Conservation (phyloP, 2,113 vertebrate genomes). For the Heterocephalus glaber region DNA sequence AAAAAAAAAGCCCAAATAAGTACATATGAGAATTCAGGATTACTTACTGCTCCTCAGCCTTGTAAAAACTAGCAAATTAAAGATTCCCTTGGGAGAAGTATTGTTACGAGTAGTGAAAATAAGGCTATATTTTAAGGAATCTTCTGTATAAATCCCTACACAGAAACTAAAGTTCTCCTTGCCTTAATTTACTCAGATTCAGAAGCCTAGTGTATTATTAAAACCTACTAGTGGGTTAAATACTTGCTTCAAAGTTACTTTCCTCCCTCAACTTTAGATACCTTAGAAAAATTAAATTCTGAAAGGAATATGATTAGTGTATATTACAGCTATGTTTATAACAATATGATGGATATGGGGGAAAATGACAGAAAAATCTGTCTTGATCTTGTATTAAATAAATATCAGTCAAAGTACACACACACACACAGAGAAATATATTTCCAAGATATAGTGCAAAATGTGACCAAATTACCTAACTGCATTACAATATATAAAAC, state of each 20-base stretch:
- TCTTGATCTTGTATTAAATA: neutral
- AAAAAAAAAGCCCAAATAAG: neutral
- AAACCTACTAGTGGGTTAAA: neutral
- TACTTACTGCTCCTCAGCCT: neutral
- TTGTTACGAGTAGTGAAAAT: neutral
- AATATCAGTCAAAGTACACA: neutral
- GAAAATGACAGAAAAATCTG: neutral
- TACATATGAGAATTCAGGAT: neutral
- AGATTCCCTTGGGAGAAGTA: neutral
- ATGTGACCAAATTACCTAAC: neutral
- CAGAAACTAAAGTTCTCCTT: neutral
- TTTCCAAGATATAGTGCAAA: neutral
- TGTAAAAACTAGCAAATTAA: neutral
- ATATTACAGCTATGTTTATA: neutral
- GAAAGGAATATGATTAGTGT: neutral
- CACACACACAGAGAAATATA: neutral
- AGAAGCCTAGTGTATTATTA: neutral
- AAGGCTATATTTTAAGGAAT: neutral
- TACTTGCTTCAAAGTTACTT: conserved; percentile 12
- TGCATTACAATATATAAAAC: neutral
- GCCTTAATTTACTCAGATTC: neutral
- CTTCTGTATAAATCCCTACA: neutral
- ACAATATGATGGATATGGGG: neutral
- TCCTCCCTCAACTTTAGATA: neutral
- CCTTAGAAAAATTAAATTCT: neutral